phyloP scores from a whole-genome alignment of 2,113 vertebrate species.

The Cathartes aura region DNA sequence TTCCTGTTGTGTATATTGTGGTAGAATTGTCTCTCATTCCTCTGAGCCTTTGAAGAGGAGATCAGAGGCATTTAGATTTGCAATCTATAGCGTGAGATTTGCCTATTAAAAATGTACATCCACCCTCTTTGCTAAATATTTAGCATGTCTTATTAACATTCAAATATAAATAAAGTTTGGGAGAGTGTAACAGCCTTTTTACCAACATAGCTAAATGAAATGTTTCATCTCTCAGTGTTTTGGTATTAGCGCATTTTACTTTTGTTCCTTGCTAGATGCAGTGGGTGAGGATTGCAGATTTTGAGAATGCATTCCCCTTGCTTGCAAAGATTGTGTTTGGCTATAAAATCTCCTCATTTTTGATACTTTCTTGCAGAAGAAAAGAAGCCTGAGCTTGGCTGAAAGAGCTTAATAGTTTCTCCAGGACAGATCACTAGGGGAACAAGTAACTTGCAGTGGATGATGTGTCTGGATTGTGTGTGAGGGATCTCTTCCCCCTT shows the following conservation, averaged over 20 bases:
- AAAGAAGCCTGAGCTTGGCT: background rate
- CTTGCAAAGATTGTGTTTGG: background rate
- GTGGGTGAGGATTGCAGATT: background rate
- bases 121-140: background rate
- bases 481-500: background rate
- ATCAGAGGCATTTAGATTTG: slow-evolving; percentile 38
- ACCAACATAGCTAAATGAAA: background rate
- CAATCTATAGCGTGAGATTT: background rate
- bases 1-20: background rate
- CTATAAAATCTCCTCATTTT: background rate
- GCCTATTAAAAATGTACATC: background rate
- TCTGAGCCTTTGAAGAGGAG: slow-evolving; percentile 28
- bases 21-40: slow-evolving; percentile 5
- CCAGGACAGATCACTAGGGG: background rate
- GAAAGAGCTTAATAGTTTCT: background rate
- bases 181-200: background rate
- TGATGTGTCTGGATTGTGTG: fast-evolving
- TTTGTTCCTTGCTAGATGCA: background rate
- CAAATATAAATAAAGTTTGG: background rate
- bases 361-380: background rate
- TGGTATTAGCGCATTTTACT: background rate
- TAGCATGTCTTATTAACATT: background rate
- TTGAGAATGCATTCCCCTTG: background rate
- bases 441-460: background rate
- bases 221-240: background rate